A percentile compares a stretch with the other conserved stretches of the same genome.
phyloP scores from a whole-genome alignment of 2,888 invertebrate species.

The Branchinecta sandiegonensis region DNA sequence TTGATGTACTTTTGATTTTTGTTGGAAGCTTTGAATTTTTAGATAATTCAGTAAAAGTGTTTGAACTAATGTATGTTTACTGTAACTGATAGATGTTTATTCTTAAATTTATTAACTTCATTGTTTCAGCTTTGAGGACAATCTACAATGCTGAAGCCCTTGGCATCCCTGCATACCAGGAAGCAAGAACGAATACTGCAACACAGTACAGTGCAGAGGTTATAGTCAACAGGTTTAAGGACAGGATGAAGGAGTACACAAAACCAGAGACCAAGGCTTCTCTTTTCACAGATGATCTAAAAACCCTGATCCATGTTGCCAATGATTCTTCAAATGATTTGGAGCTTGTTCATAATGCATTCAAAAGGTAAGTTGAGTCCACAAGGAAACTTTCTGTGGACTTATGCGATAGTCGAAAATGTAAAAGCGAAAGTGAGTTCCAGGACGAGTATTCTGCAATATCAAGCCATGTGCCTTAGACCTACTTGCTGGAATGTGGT shows the following conservation, averaged over 20 bases:
- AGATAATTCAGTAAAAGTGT: too few relatives aligned
- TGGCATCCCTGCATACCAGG: conserved; percentile 3
- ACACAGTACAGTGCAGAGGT: not conserved
- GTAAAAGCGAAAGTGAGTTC: too few relatives aligned
- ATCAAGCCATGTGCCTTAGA: too few relatives aligned
- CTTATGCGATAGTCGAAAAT: too few relatives aligned
- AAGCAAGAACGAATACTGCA: conserved; percentile 5
- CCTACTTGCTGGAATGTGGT: too few relatives aligned
- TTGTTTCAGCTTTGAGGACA: conserved; percentile 1
- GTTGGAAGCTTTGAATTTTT: too few relatives aligned
- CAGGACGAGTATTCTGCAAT: too few relatives aligned
- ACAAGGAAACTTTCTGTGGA: not conserved
- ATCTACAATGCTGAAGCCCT: not conserved
- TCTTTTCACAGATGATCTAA: conserved; percentile 3
- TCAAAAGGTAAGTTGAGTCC: not conserved
- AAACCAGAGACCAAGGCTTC: not conserved
- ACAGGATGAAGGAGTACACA: not conserved
- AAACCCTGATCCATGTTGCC: conserved; percentile 9
- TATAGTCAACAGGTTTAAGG: not conserved
- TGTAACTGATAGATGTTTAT: too few relatives aligned
- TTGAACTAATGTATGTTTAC: too few relatives aligned
- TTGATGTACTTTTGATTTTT: too few relatives aligned
- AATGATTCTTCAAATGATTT: not conserved
- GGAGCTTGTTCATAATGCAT: not conserved
- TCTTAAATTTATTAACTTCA: not conserved